Percentiles rank a stretch among this genome's conserved stretches.
Evolutionary conservation across 2,888 invertebrate genomes (phyloP).

Genomic region (Eucriotettix oculatus): DNA sequence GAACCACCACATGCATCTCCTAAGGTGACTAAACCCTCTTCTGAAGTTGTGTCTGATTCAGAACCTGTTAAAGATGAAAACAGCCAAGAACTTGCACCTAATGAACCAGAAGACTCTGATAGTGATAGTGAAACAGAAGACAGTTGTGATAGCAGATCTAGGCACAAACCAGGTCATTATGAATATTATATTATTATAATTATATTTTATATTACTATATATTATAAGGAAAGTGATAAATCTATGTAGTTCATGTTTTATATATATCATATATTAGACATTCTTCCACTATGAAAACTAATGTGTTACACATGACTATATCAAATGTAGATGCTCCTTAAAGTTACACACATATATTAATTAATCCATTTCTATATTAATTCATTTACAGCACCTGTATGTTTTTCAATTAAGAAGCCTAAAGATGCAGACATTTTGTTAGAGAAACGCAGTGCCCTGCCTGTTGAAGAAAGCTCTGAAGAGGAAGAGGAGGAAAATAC

Average conservation of each 20-base stretch:
- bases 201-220: background rate
- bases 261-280: no score
- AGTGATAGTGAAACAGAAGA: constrained; percentile 2
- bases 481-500: constrained; percentile 27
- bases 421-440: constrained; percentile 54
- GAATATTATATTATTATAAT: background rate
- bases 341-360: no score
- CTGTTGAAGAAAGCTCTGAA: constrained; percentile 59
- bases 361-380: background rate
- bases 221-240: no score
- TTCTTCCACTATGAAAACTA: no score
- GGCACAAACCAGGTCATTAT: constrained; percentile 2
- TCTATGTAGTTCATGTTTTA: no score
- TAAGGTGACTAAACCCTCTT: background rate
- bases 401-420: constrained; percentile 70
- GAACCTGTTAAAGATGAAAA: constrained; percentile 2
- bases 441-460: constrained; percentile 48
- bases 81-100: constrained; percentile 3
- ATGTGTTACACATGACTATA: no score
- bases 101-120: constrained; percentile 1
- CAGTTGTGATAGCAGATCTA: constrained; percentile 1
- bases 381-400: constrained; percentile 45
- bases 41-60: background rate
- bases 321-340: no score
- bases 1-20: no score